Evolutionary conservation across 2,113 vertebrate genomes (phyloP).

Genomic region (Hypomesus transpacificus): DNA sequence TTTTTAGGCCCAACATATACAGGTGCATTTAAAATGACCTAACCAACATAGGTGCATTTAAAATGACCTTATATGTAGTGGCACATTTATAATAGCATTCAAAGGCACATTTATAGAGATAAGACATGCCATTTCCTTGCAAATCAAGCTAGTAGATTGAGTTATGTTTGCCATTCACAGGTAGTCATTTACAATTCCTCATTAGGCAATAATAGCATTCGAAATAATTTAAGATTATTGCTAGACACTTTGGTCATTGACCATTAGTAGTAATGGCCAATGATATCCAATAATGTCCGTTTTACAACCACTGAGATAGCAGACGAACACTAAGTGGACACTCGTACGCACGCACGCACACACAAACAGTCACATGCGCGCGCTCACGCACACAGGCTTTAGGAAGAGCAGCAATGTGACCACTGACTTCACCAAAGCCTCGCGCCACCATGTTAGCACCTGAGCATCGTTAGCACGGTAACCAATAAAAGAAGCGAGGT

Average conservation of each 20-base stretch:
- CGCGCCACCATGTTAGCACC: slow-evolving; percentile 16
- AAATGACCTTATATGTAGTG: neutral
- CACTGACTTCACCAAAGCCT: slow-evolving; percentile 28
- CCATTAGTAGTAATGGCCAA: slow-evolving; percentile 53
- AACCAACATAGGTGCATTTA: neutral
- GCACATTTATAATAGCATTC: slow-evolving; percentile 40
- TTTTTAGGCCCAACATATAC: neutral
- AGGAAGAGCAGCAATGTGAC: slow-evolving; percentile 3
- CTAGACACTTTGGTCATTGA: slow-evolving; percentile 43
- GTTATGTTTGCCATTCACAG: neutral
- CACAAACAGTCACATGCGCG: slow-evolving; percentile 34
- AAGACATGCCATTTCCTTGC: neutral
- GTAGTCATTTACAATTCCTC: neutral
- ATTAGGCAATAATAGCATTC: neutral
- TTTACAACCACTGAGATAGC: slow-evolving; percentile 48
- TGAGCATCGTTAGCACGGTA: neutral
- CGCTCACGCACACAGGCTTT: slow-evolving; percentile 25
- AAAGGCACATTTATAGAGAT: slow-evolving; percentile 42
- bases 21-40: neutral
- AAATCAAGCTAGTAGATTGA: neutral
- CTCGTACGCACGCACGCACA: slow-evolving; percentile 21
- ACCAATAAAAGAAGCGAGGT: neutral
- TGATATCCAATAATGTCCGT: slow-evolving; percentile 49
- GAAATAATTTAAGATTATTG: slow-evolving; percentile 37
- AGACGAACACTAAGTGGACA: slow-evolving; percentile 20